Base-by-base conservation (phyloP, 1,140 invertebrate genomes). In the Zaprionus taronus region DNA sequence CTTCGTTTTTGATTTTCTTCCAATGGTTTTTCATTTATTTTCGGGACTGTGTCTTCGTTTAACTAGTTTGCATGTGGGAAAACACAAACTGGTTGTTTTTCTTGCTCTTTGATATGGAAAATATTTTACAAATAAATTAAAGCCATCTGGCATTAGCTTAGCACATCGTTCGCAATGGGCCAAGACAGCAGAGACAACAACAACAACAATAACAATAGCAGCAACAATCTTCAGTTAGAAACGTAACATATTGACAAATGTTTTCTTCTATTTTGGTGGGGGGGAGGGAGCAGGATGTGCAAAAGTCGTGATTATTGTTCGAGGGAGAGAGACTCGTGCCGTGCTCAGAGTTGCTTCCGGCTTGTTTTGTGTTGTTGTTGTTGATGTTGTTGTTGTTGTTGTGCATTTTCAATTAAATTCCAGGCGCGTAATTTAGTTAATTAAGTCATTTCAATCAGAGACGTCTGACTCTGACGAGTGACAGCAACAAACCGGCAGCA, bases 51-150 rank as follows among this genome's bases (percentile, higher is more conserved):
- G 70, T 64, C 49, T 55, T 66, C 47, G 20, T 73, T 72, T 72
- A 83, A 66, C 67, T 67, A 72, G 61, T 69, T 83, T 80, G 77
- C 71, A 73, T 83, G 68, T 80, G 70, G 63, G 24, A 63, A 62
- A 75, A 81, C 49, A 79, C 44, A 85, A 72, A 75, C 73, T 73
- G 75, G 66, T 85, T 85, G 66, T 85, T 85, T 85, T 75, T 68
- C 72, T 81, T 76, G 75, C 83, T 85, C 83, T 85, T 86, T 86
- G 83, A 85, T 85, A 86, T 85, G 79, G 79, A 77, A 85, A 85
- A 85, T 85, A 85, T 86, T 85, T 86, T 82, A 85, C 79, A 85
- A 85, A 85, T 81, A 85, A 85, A 85, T 85, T 85, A 86, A 85
- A 79, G 82, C 82, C 82, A 85, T 85, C 82, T 85, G 82, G 82